These are phyloP conservation scores for Myrmecophaga tridactyla DNA, from an alignment of 2,113 vertebrate species.

Conservation along the genomic window DNA sequence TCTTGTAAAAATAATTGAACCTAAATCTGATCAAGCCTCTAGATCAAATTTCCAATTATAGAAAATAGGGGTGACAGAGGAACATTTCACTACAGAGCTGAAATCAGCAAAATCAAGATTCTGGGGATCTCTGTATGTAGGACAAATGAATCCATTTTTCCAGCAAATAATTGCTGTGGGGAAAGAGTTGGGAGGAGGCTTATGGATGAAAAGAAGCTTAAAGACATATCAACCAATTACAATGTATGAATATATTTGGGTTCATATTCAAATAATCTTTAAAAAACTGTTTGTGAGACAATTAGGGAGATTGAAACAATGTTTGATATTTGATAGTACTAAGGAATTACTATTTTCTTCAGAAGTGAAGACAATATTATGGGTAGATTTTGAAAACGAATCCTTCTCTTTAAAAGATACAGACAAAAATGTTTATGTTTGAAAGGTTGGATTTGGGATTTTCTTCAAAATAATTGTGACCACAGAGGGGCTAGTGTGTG, in stretches of 20 bases:
- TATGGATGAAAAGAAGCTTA: not conserved
- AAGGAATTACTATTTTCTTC: not conserved
- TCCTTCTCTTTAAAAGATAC: not conserved
- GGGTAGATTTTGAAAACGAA: not conserved
- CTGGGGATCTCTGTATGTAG: not conserved
- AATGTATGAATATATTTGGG: not conserved
- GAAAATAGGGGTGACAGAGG: not conserved
- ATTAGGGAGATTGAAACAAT: not conserved
- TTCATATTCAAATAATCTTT: not conserved
- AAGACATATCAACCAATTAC: not conserved
- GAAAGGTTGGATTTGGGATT: not conserved
- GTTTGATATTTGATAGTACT: not conserved
- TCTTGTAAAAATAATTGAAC: not conserved
- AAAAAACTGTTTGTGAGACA: not conserved
- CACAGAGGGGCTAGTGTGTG: not conserved
- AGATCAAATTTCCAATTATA: not conserved
- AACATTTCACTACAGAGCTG: not conserved
- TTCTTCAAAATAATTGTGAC: not conserved
- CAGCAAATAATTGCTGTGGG: not conserved
- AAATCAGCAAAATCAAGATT: not conserved
- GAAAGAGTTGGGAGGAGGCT: not conserved
- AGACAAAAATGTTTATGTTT: not conserved
- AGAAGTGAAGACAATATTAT: not conserved
- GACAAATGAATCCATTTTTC: not conserved
- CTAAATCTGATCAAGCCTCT: not conserved